phyloP scores from a whole-genome alignment of 2,797 vertebrate genomes.

The Paguma larvata region DNA sequence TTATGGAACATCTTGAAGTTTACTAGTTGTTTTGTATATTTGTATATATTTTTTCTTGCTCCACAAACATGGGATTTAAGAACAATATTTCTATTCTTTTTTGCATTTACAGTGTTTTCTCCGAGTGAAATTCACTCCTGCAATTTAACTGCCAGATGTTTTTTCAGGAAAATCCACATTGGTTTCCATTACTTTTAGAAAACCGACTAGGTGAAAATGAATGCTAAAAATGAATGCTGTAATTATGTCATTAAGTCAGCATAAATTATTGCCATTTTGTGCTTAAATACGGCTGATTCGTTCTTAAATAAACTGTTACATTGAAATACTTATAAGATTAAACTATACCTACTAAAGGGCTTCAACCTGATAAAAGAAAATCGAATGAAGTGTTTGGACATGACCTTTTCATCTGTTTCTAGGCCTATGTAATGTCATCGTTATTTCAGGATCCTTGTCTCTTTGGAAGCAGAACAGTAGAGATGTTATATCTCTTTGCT shows the following conservation, averaged over 20 bases:
- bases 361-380: background rate
- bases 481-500: background rate
- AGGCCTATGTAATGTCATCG: background rate
- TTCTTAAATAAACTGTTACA: slow-evolving; percentile 23
- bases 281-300: slow-evolving; percentile 73
- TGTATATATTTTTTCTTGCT: background rate
- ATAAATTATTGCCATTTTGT: slow-evolving; percentile 79
- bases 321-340: slow-evolving; percentile 66
- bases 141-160: slow-evolving; percentile 76
- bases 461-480: background rate
- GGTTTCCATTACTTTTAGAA: slow-evolving; percentile 78
- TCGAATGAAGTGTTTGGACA: background rate
- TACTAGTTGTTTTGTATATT: background rate
- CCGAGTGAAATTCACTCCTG: slow-evolving; percentile 55
- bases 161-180: slow-evolving; percentile 59
- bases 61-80: background rate
- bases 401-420: slow-evolving; percentile 17
- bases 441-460: background rate
- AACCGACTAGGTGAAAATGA: slow-evolving; percentile 80
- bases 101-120: background rate
- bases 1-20: background rate
- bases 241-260: slow-evolving; percentile 75
- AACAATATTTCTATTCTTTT: slow-evolving; percentile 11
- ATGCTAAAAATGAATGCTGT: slow-evolving; percentile 63
- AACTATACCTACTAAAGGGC: background rate